Evolutionary conservation across 2,113 vertebrate genomes (phyloP), one percentile per base, ranked within the genome.

Genomic region (Rhinogobius similis): DNA sequence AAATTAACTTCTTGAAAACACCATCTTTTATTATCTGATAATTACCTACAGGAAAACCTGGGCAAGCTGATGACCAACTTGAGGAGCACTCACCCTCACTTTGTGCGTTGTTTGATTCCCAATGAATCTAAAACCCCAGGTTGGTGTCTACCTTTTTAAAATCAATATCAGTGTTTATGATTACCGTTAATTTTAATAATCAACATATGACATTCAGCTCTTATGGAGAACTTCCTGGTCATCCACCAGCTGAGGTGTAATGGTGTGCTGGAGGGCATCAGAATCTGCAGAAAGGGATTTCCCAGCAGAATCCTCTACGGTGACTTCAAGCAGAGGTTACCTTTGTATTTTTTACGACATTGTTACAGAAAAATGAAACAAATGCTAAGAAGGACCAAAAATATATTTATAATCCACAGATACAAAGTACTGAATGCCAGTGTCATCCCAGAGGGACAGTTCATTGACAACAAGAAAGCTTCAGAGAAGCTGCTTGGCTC

Each of bases 301-400:
- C 72, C 72, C 58, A 75, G 72, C 72, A 75, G 72, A 75, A 68
- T 75, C 65, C 65, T 73, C 43, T 73, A 73, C 4, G 71, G 82
- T 0, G 95, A 96, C 79, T 96, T 96, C 48, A 95, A 95, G 78
- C 95, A 97, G 78, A 72, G 94, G 96, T 96, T n/a, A n/a, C n/a
- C n/a, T n/a, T n/a, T n/a, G n/a, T n/a, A n/a, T n/a, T n/a, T n/a
- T n/a, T n/a, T n/a, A n/a, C n/a, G n/a, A n/a, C n/a, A n/a, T n/a
- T n/a, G n/a, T n/a, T n/a, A n/a, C n/a, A n/a, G n/a, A n/a, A n/a
- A n/a, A n/a, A n/a, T n/a, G n/a, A n/a, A n/a, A n/a, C n/a, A n/a
- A n/a, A n/a, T n/a, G n/a, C n/a, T n/a, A n/a, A n/a, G n/a, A n/a
- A n/a, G n/a, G n/a, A n/a, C n/a, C n/a, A n/a, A n/a, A n/a, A n/a